Evolutionary conservation across 2,888 invertebrate species (phyloP).

Genomic region (Xestobium rufovillosum): DNA sequence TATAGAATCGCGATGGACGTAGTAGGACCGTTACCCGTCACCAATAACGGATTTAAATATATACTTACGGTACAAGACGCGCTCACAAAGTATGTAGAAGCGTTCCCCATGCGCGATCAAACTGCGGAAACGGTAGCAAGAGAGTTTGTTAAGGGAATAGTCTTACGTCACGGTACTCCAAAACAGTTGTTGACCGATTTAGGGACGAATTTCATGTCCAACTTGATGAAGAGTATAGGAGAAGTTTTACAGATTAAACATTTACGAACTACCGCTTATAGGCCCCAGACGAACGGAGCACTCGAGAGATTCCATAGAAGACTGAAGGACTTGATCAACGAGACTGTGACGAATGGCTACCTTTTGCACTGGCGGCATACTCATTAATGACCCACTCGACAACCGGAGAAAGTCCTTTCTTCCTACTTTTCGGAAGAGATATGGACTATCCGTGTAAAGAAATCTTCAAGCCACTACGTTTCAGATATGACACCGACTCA

Average conservation of each 20-base stretch:
- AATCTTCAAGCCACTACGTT: slow-evolving; percentile 13
- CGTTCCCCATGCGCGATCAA: slow-evolving; percentile 27
- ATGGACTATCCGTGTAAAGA: slow-evolving; percentile 22
- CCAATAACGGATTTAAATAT: slow-evolving; percentile 25
- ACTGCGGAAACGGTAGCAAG: slow-evolving; percentile 26
- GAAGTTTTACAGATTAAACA: slow-evolving; percentile 24
- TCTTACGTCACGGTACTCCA: slow-evolving; percentile 28
- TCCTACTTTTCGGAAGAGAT: slow-evolving; percentile 24
- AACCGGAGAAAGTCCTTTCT: slow-evolving; percentile 22
- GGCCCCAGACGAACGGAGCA: slow-evolving; percentile 30
- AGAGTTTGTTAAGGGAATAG: slow-evolving; percentile 24
- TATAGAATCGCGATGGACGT: slow-evolving; percentile 26
- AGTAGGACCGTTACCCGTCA: slow-evolving; percentile 26
- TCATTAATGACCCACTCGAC: slow-evolving; percentile 19
- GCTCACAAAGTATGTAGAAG: slow-evolving; percentile 27
- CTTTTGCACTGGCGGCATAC: slow-evolving; percentile 26
- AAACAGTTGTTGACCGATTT: slow-evolving; percentile 27
- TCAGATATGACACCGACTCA: slow-evolving; percentile 11
- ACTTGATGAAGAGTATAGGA: slow-evolving; percentile 26
- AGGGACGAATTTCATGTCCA: slow-evolving; percentile 27
- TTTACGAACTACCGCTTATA: slow-evolving; percentile 27
- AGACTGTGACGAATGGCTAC: slow-evolving; percentile 30
- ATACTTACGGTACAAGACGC: slow-evolving; percentile 29
- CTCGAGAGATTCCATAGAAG: slow-evolving; percentile 30
- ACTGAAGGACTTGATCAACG: slow-evolving; percentile 24